Evolutionary conservation across 2,888 invertebrate species (phyloP).

Genomic region (Seira sanloemensis): DNA sequence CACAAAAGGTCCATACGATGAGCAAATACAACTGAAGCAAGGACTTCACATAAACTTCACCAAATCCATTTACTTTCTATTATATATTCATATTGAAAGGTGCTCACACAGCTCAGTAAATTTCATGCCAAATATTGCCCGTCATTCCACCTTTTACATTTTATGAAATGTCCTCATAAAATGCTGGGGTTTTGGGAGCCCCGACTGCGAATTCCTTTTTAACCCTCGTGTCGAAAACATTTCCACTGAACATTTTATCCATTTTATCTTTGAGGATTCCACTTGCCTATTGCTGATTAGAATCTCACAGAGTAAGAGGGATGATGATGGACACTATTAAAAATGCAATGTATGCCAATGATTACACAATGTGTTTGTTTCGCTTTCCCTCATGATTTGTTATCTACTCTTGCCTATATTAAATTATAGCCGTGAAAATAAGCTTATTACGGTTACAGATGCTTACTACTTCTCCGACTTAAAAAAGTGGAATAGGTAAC

Average conservation of each 20-base stretch:
- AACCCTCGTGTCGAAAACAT: background rate
- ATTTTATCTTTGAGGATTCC: background rate
- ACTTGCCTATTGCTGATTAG: background rate
- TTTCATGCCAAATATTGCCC: constrained; percentile 1
- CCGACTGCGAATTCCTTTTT: background rate
- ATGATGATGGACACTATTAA: constrained; percentile 49
- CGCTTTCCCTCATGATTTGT: background rate
- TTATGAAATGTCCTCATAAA: background rate
- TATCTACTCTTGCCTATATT: background rate
- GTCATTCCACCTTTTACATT: background rate
- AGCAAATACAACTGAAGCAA: too few species aligned
- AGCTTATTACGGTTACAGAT: background rate
- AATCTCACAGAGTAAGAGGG: background rate
- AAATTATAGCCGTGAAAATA: background rate
- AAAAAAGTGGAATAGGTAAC: background rate
- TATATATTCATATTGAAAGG: background rate
- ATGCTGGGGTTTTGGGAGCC: background rate
- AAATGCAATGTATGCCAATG: constrained; percentile 55
- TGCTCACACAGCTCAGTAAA: background rate
- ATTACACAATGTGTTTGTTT: constrained; percentile 21
- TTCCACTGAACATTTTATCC: background rate
- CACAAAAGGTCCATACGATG: too few species aligned
- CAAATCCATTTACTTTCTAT: too few species aligned
- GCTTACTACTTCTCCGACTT: background rate
- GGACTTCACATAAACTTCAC: too few species aligned